Conservation (phyloP, 30 jellyfish, hydroid and myxozoan species). For the Aurelia aurita region DNA sequence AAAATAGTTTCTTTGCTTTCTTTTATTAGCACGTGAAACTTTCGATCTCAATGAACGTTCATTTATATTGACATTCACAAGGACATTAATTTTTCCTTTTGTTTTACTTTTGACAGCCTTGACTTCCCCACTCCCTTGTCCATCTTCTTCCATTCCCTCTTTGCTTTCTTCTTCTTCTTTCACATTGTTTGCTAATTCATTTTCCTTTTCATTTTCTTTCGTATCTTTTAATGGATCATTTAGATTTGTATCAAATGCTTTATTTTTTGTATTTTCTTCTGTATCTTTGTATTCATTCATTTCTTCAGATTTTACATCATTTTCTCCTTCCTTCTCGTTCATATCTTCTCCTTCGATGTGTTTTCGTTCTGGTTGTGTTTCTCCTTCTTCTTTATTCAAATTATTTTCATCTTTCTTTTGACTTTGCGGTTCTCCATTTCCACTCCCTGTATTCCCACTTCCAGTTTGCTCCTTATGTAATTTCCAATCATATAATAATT, state of each 20-base stretch:
- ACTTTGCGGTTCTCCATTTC: slow-evolving; percentile 7
- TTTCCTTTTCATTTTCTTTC: background rate
- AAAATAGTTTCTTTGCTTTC: background rate
- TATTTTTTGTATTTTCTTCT: background rate
- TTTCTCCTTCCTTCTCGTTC: slow-evolving; percentile 4
- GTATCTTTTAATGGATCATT: slow-evolving; percentile 42
- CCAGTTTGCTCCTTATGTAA: slow-evolving; percentile 45
- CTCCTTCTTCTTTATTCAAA: slow-evolving; percentile 1
- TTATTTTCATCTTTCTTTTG: background rate
- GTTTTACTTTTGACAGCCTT: slow-evolving; percentile 42
- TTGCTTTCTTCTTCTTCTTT: slow-evolving; percentile 1
- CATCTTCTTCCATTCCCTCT: slow-evolving; percentile 21
- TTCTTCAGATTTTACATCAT: slow-evolving; percentile 19
- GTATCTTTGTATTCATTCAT: slow-evolving; percentile 16
- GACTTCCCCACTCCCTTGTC: slow-evolving; percentile 39
- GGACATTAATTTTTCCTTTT: slow-evolving; percentile 92
- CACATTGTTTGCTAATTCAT: slow-evolving; percentile 3
- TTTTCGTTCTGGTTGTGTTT: background rate
- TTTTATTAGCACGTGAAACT: slow-evolving; percentile 53
- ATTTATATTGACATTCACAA: slow-evolving; percentile 95
- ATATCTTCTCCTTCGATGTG: slow-evolving; percentile 11
- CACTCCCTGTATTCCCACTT: slow-evolving; percentile 39
- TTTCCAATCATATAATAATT: slow-evolving; percentile 88
- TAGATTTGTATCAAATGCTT: slow-evolving; percentile 5
- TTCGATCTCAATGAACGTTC: slow-evolving; percentile 84